These are phyloP conservation scores for Drosophila peninsularis DNA, from an alignment of 2,888 invertebrate genomes.

Conservation along the genomic window DNA sequence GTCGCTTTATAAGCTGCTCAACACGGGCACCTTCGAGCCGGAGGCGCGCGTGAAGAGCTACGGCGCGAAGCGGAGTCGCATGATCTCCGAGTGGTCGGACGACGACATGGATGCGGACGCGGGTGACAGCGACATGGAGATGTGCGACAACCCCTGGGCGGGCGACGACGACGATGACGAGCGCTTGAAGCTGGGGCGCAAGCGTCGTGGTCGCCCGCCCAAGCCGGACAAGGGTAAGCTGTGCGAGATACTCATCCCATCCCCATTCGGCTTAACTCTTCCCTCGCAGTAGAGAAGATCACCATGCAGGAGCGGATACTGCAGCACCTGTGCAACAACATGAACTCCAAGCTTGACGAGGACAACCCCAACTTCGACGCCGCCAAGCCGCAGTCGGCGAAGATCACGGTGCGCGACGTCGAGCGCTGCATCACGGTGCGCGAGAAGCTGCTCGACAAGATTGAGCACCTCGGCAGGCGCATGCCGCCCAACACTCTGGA, in stretches of 20 bases:
- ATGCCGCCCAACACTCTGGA: constrained; percentile 99
- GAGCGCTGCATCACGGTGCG: constrained; percentile 96
- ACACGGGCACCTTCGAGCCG: constrained; percentile 55
- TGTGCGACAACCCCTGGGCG: constrained; percentile 31
- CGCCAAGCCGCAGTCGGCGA: constrained; percentile 14
- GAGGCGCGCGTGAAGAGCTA: constrained; percentile 24
- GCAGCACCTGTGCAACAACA: constrained; percentile 42
- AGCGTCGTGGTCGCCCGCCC: constrained; percentile 77
- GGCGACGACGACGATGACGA: constrained; percentile 47
- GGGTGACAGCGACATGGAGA: constrained; percentile 81
- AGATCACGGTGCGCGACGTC: constrained; percentile 86
- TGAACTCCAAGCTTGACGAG: constrained; percentile 86
- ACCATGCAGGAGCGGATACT: constrained; percentile 68
- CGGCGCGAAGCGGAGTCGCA: constrained; percentile 44
- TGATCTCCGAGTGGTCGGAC: constrained; percentile 47
- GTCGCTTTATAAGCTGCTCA: constrained; percentile 90
- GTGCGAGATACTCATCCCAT: rapidly evolving
- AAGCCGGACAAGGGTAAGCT: constrained; percentile 56
- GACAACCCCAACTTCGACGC: constrained; percentile 87
- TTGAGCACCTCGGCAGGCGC: constrained; percentile 93
- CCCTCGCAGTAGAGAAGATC: constrained; percentile 54
- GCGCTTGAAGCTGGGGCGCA: constrained; percentile 36
- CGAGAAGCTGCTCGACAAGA: constrained; percentile 92
- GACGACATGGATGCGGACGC: constrained; percentile 78
- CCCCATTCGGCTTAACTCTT: background rate